These are phyloP conservation scores for Eugnorisma glareosa DNA, from an alignment of 2,888 invertebrate species.

Conservation along the genomic window DNA sequence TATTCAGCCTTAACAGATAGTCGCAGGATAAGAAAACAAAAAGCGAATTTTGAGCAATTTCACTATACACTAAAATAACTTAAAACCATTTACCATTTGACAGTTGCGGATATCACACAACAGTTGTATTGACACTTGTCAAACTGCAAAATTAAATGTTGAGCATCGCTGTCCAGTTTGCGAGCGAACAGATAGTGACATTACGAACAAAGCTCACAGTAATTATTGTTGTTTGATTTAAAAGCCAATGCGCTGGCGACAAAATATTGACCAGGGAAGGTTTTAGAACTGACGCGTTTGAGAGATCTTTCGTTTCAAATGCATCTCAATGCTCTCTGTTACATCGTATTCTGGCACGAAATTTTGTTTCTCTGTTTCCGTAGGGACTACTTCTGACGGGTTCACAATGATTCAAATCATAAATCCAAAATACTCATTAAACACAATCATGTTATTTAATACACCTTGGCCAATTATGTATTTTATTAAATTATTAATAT, in stretches of 20 bases:
- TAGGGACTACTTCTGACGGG: no score
- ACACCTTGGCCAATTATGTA: neutral
- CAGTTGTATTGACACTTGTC: neutral
- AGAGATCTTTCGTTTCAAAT: neutral
- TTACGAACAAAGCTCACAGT: slow-evolving; percentile 77
- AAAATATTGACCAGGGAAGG: slow-evolving; percentile 11
- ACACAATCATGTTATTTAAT: neutral
- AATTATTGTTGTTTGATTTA: slow-evolving; percentile 80
- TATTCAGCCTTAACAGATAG: neutral
- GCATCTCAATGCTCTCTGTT: neutral
- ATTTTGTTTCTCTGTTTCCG: no score
- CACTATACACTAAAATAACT: neutral
- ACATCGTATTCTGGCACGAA: neutral
- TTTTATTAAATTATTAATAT: neutral
- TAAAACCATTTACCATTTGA: neutral
- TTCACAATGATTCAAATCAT: neutral
- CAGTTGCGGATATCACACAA: neutral
- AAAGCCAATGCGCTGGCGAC: slow-evolving; percentile 65
- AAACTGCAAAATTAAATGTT: slow-evolving; percentile 52
- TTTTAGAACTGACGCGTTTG: slow-evolving; percentile 24
- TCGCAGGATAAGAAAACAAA: neutral
- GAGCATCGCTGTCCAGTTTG: slow-evolving; percentile 60
- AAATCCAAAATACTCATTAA: neutral
- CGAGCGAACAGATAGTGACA: slow-evolving; percentile 64
- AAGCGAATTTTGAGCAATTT: neutral